phyloP scores from a whole-genome alignment of 2,113 vertebrate species.

The Panthera uncia region DNA sequence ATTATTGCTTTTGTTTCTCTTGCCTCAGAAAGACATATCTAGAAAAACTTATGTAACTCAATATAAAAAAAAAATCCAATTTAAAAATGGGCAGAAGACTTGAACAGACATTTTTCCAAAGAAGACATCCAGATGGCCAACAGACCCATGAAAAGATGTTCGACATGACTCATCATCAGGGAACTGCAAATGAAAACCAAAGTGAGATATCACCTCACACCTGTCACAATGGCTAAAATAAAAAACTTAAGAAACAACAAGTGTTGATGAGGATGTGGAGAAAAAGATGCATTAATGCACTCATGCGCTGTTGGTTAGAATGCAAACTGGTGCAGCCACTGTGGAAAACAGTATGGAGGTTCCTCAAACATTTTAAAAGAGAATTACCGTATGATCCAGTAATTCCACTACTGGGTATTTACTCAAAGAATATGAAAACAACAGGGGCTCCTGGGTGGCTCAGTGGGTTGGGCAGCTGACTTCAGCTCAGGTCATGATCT shows the following conservation, averaged over 20 bases:
- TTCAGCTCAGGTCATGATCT: too few species aligned
- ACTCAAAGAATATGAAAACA: too few species aligned
- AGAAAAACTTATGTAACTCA: background rate
- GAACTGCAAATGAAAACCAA: background rate
- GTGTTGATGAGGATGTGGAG: background rate
- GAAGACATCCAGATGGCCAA: too few species aligned
- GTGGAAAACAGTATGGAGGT: background rate
- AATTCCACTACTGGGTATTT: too few species aligned
- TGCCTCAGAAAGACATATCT: background rate
- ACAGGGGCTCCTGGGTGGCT: too few species aligned
- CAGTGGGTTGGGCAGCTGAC: too few species aligned
- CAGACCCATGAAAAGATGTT: too few species aligned
- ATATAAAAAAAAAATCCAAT: background rate
- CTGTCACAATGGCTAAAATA: background rate
- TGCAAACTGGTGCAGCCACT: background rate
- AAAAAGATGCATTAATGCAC: background rate
- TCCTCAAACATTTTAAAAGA: background rate
- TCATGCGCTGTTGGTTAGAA: background rate
- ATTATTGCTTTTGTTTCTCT: background rate
- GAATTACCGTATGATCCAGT: background rate
- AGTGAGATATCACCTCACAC: background rate
- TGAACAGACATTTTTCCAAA: background rate
- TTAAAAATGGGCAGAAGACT: background rate
- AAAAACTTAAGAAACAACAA: background rate
- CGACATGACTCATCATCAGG: background rate